Evolutionary conservation across 2,888 invertebrate genomes (phyloP).

Genomic region (Crematogaster levior): DNA sequence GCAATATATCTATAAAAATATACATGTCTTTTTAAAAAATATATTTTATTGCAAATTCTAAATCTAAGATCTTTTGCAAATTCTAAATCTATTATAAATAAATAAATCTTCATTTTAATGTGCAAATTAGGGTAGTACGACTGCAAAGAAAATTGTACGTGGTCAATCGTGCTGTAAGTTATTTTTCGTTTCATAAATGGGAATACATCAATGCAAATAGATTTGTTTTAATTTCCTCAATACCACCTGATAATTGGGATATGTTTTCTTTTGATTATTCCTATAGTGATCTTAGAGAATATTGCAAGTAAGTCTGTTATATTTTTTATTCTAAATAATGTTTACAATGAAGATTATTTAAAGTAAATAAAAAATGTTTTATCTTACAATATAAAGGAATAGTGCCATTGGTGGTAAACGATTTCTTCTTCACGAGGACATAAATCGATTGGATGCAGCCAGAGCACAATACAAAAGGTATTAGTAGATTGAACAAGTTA

Average conservation of each 20-base stretch:
- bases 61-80: too few species aligned
- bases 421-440: too few species aligned
- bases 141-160: too few species aligned
- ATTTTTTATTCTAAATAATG: background rate
- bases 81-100: background rate
- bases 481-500: too few species aligned
- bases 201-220: slow-evolving; percentile 89
- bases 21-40: background rate
- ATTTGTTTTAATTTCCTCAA: background rate
- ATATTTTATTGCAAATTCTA: background rate
- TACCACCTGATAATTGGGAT: slow-evolving; percentile 77
- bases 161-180: too few species aligned
- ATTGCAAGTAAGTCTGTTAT: slow-evolving; percentile 82
- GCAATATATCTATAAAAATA: background rate
- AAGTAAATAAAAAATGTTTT: too few species aligned
- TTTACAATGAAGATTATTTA: background rate
- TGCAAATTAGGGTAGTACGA: too few species aligned
- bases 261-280: slow-evolving; percentile 88
- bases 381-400: too few species aligned
- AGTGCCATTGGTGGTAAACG: too few species aligned
- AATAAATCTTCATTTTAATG: background rate
- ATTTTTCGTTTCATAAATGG: too few species aligned
- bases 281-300: slow-evolving; percentile 86
- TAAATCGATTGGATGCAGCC: too few species aligned
- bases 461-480: too few species aligned